Percentiles rank a stretch among this genome's conserved stretches.
Evolutionary conservation across 2,888 invertebrate species (phyloP).

Genomic region (Mellilla xanthometata): DNA sequence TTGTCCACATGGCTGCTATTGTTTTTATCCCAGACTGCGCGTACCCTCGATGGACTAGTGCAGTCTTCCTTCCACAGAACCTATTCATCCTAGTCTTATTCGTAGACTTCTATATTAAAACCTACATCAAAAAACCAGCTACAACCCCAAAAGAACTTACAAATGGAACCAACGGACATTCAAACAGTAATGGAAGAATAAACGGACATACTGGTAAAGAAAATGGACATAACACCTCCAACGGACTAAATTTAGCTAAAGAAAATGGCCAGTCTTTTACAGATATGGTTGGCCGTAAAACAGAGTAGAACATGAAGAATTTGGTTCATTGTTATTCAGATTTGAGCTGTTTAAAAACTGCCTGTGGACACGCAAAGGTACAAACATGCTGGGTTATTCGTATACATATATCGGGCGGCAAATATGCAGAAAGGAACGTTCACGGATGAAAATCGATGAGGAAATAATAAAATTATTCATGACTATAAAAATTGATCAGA

Average conservation of each 20-base stretch:
- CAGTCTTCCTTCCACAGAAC: conserved; percentile 85
- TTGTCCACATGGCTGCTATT: conserved; percentile 76
- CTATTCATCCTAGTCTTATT: conserved; percentile 86
- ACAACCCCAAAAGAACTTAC: no score
- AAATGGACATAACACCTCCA: conserved; percentile 7
- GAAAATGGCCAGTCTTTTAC: conserved; percentile 7
- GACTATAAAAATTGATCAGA: no score
- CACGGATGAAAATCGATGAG: neutral
- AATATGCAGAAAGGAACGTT: neutral
- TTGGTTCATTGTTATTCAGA: conserved; percentile 23
- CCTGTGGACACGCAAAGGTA: conserved; percentile 21
- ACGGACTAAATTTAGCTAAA: conserved; percentile 1
- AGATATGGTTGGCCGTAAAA: conserved; percentile 9
- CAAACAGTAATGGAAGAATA: neutral
- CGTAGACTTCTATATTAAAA: conserved; percentile 85
- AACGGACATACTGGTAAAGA: conserved; percentile 2
- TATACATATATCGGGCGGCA: neutral
- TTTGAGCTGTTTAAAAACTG: conserved; percentile 21
- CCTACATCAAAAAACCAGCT: conserved; percentile 73
- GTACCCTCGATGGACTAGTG: conserved; percentile 80
- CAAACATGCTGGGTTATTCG: conserved; percentile 6
- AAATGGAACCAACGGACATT: neutral
- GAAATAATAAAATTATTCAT: no score
- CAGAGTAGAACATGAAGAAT: conserved; percentile 23
- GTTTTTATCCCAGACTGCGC: conserved; percentile 78